Base-by-base conservation (phyloP, 2,888 invertebrate genomes). In the Idaea dimidiata region DNA sequence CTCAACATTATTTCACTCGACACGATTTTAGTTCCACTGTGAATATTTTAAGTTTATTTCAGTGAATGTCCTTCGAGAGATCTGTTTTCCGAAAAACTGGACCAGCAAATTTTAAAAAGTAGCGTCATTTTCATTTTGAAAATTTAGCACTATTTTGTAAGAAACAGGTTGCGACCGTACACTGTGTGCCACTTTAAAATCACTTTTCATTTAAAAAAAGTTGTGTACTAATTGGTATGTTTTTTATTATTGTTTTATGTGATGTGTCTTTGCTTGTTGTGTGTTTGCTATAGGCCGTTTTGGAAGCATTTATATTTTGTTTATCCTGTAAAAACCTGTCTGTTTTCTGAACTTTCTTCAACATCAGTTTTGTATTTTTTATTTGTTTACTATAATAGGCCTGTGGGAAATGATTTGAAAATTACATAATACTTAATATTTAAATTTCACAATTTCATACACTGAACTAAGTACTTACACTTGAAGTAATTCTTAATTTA, bases 211-310 rank as follows among this genome's bases (percentile, higher is more conserved):
- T 83, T 81, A 66, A 75, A 75, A 75, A 74, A 73, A 70, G 76
- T 79, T 75, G 69, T 55, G 72, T 79, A 80, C 70, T 70, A 80
- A 78, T 80, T 81, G 85, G 87, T 86, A 86, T 80, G 86, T 87
- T 88, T 79, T 83, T 82, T 80, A 75, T 83, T 80, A 75, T 83
- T 80, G 84, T 83, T 87, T 87, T 85, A 83, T 88, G 87, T 89
- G 83, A 82, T 88, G 86, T 89, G 87, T 87, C 83, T 83, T 86
- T 86, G 91, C 91, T 91, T 91, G 85, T 84, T 89, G 91, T 91
- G 91, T 91, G 88, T 91, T 88, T 91, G 91, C 88, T 91, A 89
- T 91, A 90, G 91, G 91, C 91, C 92, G 92, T 91, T 91, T 92
- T 92, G 91, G 92, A 91, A 91, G 85, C 82, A 85, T 83, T 84